phyloP scores from a whole-genome alignment of 1,140 invertebrate genomes.

The Scaptomyza graminum region DNA sequence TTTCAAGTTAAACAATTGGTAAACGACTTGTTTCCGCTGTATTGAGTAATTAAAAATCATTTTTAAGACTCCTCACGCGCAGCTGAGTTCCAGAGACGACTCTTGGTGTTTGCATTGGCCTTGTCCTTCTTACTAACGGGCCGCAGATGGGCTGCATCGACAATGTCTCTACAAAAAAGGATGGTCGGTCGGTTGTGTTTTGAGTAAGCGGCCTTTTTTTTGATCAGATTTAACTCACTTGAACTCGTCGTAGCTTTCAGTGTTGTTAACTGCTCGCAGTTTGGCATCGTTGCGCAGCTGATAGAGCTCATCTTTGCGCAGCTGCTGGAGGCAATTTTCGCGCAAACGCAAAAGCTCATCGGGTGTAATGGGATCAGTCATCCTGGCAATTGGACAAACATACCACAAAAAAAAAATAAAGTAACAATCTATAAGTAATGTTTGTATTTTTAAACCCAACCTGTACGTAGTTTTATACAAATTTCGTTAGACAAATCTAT shows the following conservation, averaged over 20 bases:
- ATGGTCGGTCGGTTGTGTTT: neutral
- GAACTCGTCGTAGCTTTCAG: conserved; percentile 86
- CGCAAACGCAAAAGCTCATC: conserved; percentile 65
- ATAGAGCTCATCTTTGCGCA: conserved; percentile 85
- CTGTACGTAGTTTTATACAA: no score
- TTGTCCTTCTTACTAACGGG: conserved; percentile 83
- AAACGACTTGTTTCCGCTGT: conserved; percentile 18
- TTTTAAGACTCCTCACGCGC: conserved; percentile 44
- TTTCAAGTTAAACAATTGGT: no score
- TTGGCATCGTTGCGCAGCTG: conserved; percentile 87
- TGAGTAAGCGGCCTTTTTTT: no score
- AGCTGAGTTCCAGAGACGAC: conserved; percentile 76
- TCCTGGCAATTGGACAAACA: neutral
- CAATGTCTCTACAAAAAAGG: conserved; percentile 78
- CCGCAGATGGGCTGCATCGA: conserved; percentile 84
- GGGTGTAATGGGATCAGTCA: conserved; percentile 61
- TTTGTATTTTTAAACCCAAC: no score
- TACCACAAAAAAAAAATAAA: no score
- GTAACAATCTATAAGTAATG: no score
- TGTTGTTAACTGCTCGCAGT: conserved; percentile 85
- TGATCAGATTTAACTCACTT: conserved; percentile 70
- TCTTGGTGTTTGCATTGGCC: conserved; percentile 72
- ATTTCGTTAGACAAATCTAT: no score
- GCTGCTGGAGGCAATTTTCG: conserved; percentile 53
- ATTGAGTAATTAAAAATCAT: conserved; percentile 29